A percentile compares a stretch with the other conserved stretches of the same genome.
Conservation (phyloP, 2,888 invertebrate genomes). For the Ferrisia virgata region DNA sequence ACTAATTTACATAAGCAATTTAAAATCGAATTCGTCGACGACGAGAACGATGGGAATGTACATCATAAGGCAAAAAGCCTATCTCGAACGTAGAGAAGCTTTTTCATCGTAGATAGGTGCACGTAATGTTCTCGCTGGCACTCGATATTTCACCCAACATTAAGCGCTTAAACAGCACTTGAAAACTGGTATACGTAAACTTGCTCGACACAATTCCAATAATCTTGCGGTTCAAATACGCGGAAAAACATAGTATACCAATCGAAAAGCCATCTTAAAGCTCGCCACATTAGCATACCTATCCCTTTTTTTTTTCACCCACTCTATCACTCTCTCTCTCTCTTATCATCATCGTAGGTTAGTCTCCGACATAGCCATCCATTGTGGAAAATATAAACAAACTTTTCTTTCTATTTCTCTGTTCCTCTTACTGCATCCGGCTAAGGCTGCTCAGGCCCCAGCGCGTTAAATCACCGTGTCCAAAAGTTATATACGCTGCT, state of each 20-base stretch:
- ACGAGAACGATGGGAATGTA: background rate
- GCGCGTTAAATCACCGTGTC: background rate
- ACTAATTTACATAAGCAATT: background rate
- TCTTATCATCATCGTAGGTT: too few species aligned
- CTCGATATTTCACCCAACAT: constrained; percentile 7
- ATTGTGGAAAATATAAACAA: background rate
- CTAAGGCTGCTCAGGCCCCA: background rate
- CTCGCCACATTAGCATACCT: background rate
- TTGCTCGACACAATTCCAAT: constrained; percentile 2
- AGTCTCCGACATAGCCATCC: too few species aligned
- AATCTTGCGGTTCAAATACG: background rate
- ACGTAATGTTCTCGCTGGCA: background rate
- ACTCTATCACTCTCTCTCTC: background rate
- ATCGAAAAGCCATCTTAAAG: background rate
- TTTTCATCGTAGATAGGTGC: background rate
- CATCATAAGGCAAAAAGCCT: background rate
- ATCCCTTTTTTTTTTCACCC: background rate
- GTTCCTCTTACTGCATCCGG: too few species aligned
- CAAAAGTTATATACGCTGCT: too few species aligned
- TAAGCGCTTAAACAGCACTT: background rate
- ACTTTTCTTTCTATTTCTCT: background rate
- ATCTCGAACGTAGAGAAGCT: background rate
- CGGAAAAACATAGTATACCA: background rate
- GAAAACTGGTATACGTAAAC: background rate
- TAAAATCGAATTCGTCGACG: too few species aligned